Evolutionary conservation across 2,888 invertebrate genomes (phyloP).

Genomic region (Tortricodes alternella): DNA sequence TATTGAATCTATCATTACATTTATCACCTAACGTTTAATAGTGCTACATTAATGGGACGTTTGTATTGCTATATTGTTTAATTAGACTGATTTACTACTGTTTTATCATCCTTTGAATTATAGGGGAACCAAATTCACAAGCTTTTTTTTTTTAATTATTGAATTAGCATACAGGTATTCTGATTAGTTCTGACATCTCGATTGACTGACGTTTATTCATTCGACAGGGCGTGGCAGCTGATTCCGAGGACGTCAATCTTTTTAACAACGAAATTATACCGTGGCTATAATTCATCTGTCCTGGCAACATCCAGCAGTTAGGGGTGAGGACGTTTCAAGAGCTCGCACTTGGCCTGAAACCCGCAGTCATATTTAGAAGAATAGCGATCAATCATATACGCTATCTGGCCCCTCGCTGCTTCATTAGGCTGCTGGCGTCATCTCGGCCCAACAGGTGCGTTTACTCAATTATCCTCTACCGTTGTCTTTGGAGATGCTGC

Average conservation of each 20-base stretch:
- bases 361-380: constrained; percentile 65
- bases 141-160: too few species aligned
- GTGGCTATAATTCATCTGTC: constrained; percentile 50
- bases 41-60: constrained; percentile 9
- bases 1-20: constrained; percentile 16
- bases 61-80: constrained; percentile 3
- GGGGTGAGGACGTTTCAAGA: constrained; percentile 70
- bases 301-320: constrained; percentile 62
- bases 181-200: constrained; percentile 1
- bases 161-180: neutral
- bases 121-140: too few species aligned
- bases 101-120: constrained; percentile 8
- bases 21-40: constrained; percentile 12
- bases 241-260: constrained; percentile 45
- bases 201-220: neutral
- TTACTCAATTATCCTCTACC: constrained; percentile 34
- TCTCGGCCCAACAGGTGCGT: constrained; percentile 45
- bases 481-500: constrained; percentile 24
- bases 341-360: constrained; percentile 70
- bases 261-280: constrained; percentile 48
- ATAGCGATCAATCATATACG: constrained; percentile 68
- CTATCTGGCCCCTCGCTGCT: constrained; percentile 40
- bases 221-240: constrained; percentile 23
- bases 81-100: constrained; percentile 26
- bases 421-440: constrained; percentile 52